Evolutionary conservation across 2,113 vertebrate species (phyloP).

Genomic region (Ploceus nigricollis): DNA sequence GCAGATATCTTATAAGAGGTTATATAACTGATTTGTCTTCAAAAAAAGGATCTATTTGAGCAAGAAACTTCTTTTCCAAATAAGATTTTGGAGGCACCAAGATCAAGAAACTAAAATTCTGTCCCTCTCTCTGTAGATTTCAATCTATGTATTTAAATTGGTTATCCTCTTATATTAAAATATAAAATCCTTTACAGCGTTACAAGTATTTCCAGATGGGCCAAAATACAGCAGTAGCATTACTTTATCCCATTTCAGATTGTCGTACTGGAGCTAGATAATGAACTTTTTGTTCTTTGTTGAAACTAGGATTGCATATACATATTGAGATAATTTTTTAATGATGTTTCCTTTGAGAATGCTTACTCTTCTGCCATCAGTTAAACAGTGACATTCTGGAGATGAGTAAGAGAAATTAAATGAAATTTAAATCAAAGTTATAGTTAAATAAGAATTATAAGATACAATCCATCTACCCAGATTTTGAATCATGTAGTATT

Average conservation of each 20-base stretch:
- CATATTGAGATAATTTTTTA: background rate
- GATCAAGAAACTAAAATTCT: background rate
- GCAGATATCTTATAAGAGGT: background rate
- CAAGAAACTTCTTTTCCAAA: background rate
- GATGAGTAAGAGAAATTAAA: background rate
- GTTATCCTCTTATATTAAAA: background rate
- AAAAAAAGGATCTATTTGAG: background rate
- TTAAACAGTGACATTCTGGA: background rate
- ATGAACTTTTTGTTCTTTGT: background rate
- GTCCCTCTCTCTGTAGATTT: background rate
- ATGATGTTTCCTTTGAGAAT: background rate
- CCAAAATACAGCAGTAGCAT: background rate
- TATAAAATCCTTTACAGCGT: background rate
- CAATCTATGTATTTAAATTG: background rate
- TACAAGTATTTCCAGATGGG: background rate
- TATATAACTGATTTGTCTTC: background rate
- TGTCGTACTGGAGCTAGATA: background rate
- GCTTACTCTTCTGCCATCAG: background rate
- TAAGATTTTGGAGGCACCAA: background rate
- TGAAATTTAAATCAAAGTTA: background rate
- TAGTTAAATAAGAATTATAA: background rate
- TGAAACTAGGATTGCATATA: background rate
- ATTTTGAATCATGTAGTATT: background rate
- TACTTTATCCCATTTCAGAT: background rate
- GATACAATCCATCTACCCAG: background rate